Evolutionary conservation across 2,888 invertebrate genomes (phyloP), one percentile per base, ranked within the genome.

Genomic region (Ophion ellenae): DNA sequence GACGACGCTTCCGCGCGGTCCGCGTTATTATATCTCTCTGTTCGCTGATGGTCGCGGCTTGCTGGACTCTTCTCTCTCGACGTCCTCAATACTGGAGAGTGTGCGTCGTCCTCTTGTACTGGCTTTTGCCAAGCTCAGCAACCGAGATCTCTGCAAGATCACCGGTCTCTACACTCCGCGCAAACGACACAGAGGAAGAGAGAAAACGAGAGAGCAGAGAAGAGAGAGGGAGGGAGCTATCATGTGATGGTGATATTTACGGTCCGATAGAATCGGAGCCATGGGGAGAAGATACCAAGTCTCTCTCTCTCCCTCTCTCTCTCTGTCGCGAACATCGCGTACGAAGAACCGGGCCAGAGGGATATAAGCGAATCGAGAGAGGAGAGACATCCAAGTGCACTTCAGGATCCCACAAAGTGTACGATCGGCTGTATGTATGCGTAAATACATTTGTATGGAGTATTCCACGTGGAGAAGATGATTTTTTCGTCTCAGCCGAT

Each of bases 251-350:
- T 92, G 92, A 93, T 93, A 93, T 93, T 93, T 93, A 93, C 92
- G 92, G 91, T 92, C 91, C 91, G 93, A 93, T 93, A 92, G 93
- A 93, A 93, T 93, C 93, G 90, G 91, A 79, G 70, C 90, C 92
- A 88, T 88, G 87, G 90, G 89, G 88, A 91, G 82, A 86, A 85
- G 88, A 86, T 90, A 90, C 91, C 24, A 59, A 73, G 20, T 47
- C 63, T 47, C 24, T 75, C 17, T 28, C 53, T 53, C 53, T 61
- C 20, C 61, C n/a, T 36, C 36, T 73, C 36, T 36, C 32, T 57
- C 57, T n/a, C 17, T 59, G 24, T 70, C 53, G 61, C 47, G 61
- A 66, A 69, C 73, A 78, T 78, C 66, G 63, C 57, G 57, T 47
- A 77, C 63, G 66, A 79, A 45, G 61, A 59, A 74, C 81, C 77